These are phyloP conservation scores for Pangasius djambal DNA, from an alignment of 2,797 vertebrate genomes.

Conservation along the genomic window DNA sequence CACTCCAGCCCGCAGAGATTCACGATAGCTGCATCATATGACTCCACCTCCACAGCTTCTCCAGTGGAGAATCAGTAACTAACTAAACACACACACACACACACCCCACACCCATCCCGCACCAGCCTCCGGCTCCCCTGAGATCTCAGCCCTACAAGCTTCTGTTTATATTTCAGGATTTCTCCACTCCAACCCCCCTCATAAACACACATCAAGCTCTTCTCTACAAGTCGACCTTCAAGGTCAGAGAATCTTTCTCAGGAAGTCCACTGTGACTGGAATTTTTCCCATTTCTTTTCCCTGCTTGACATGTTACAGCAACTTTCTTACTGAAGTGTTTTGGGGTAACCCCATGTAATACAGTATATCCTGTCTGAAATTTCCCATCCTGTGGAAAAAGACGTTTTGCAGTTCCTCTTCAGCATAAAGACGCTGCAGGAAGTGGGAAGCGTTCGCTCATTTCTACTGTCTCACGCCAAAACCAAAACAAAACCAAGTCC, in stretches of 20 bases:
- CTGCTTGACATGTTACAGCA: not conserved
- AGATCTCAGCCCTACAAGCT: constrained; percentile 34
- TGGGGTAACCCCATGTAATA: not conserved
- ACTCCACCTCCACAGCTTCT: constrained; percentile 64
- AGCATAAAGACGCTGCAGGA: not conserved
- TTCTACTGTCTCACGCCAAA: not conserved
- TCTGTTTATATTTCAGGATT: constrained; percentile 51
- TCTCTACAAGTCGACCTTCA: constrained; percentile 39
- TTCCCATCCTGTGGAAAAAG: not conserved
- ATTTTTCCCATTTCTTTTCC: constrained; percentile 22
- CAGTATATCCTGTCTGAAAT: not conserved
- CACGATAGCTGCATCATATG: constrained; percentile 75
- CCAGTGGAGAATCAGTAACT: constrained; percentile 31
- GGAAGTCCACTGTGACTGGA: constrained; percentile 34
- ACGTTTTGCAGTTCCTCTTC: not conserved
- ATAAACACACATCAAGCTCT: constrained; percentile 45
- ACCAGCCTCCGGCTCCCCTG: constrained; percentile 35
- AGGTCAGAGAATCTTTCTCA: constrained; percentile 54
- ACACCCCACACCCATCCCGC: constrained; percentile 37
- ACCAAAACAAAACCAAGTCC: not conserved
- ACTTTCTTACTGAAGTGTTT: not conserved
- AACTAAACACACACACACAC: constrained; percentile 25
- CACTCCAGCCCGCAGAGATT: constrained; percentile 73
- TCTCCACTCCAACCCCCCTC: constrained; percentile 47
- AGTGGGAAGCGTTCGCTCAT: not conserved